These are phyloP conservation scores for Leucopternis melanops DNA, from an alignment of 2,113 vertebrate genomes.

Conservation along the genomic window DNA sequence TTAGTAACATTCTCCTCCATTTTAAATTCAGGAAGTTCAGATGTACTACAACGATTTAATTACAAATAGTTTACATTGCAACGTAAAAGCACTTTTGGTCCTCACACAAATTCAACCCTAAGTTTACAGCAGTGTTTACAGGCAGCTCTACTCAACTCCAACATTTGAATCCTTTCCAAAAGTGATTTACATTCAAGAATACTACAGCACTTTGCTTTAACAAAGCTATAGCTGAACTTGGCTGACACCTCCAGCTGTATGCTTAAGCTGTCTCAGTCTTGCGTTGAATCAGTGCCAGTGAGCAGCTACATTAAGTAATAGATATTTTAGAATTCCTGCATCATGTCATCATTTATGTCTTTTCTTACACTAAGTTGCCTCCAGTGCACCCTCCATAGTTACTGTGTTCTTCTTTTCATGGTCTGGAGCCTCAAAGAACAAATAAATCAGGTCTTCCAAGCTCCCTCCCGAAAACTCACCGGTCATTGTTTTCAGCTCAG, in stretches of 20 bases:
- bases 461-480: neutral
- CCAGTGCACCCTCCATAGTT: neutral
- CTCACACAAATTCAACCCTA: neutral
- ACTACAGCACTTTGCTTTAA: neutral
- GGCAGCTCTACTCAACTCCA: neutral
- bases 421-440: neutral
- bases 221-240: neutral
- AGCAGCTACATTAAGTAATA: neutral
- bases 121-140: neutral
- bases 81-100: neutral
- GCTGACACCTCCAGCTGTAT: neutral
- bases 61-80: neutral
- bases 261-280: neutral
- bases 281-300: neutral
- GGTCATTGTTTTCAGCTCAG: neutral
- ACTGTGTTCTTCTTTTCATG: neutral
- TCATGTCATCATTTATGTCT: neutral
- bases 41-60: neutral
- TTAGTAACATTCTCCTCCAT: neutral
- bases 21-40: neutral
- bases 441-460: neutral
- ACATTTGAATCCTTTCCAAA: neutral
- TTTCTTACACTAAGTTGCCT: neutral
- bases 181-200: neutral
- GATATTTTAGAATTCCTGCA: neutral